Evolutionary conservation across 2,797 vertebrate genomes (phyloP).

Genomic region (Crax fasciolata): DNA sequence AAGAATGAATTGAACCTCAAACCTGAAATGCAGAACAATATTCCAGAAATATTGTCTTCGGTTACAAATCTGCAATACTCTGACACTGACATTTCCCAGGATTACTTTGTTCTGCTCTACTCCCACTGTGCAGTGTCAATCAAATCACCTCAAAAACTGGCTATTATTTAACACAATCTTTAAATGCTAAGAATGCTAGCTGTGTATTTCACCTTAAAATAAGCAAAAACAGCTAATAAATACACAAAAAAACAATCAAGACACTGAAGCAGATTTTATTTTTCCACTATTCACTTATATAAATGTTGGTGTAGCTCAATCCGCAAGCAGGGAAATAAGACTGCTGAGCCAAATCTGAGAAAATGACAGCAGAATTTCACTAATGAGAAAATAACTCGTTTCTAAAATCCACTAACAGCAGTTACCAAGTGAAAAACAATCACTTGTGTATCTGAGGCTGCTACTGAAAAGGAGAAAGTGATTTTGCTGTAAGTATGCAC

Average conservation of each 20-base stretch:
- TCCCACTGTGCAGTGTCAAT: not conserved
- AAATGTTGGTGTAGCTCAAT: not conserved
- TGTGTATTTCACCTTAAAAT: not conserved
- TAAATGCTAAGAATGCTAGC: not conserved
- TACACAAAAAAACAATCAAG: not conserved
- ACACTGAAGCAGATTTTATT: not conserved
- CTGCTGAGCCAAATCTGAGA: not conserved
- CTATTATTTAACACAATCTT: not conserved
- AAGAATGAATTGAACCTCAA: slow-evolving; percentile 91
- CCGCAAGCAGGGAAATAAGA: not conserved
- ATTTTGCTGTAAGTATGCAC: not conserved
- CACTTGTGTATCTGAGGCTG: not conserved
- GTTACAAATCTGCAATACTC: not conserved
- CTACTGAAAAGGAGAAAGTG: not conserved
- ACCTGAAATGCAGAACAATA: slow-evolving; percentile 81
- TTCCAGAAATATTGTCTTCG: not conserved
- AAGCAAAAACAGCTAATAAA: not conserved
- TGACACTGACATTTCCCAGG: not conserved
- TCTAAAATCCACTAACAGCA: not conserved
- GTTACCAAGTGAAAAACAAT: not conserved
- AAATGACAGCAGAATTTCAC: not conserved
- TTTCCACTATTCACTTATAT: not conserved
- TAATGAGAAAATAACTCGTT: not conserved
- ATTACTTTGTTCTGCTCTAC: not conserved
- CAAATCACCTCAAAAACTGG: not conserved